Evolutionary conservation across 2,113 vertebrate genomes (phyloP).

Genomic region (Elachura formosa): DNA sequence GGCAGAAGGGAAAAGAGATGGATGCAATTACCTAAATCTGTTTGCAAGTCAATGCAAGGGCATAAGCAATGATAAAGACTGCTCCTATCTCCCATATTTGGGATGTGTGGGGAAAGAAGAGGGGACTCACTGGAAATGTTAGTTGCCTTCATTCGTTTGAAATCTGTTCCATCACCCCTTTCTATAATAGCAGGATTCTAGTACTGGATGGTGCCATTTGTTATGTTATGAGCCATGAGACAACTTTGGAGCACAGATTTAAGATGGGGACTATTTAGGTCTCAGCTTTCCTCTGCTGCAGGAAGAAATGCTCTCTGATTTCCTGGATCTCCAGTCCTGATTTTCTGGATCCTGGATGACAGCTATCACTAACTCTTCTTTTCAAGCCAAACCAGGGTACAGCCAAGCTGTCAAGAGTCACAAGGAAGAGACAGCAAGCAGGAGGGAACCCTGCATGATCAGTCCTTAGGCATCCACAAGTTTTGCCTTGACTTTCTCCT

Average conservation of each 20-base stretch:
- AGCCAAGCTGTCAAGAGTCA: not conserved
- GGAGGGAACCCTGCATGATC: not conserved
- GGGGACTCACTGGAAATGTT: not conserved
- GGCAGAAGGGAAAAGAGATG: not conserved
- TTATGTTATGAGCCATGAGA: not conserved
- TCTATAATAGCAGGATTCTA: not conserved
- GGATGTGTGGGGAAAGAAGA: not conserved
- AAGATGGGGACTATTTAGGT: not conserved
- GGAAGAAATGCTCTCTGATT: not conserved
- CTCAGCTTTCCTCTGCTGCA: not conserved
- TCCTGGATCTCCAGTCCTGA: not conserved
- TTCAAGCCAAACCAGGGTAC: not conserved
- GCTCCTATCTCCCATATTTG: not conserved
- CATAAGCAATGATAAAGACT: not conserved
- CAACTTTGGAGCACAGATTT: not conserved
- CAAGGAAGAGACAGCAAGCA: not conserved
- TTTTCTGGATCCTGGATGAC: not conserved
- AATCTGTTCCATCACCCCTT: not conserved
- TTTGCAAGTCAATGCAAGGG: not conserved
- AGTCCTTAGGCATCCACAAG: accelerated
- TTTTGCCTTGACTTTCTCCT: not conserved
- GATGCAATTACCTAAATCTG: not conserved
- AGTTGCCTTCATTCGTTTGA: not conserved
- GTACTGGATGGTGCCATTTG: not conserved
- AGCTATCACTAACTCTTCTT: not conserved